Conservation (phyloP, 2,113 vertebrate genomes). For the Toxostoma redivivum region DNA sequence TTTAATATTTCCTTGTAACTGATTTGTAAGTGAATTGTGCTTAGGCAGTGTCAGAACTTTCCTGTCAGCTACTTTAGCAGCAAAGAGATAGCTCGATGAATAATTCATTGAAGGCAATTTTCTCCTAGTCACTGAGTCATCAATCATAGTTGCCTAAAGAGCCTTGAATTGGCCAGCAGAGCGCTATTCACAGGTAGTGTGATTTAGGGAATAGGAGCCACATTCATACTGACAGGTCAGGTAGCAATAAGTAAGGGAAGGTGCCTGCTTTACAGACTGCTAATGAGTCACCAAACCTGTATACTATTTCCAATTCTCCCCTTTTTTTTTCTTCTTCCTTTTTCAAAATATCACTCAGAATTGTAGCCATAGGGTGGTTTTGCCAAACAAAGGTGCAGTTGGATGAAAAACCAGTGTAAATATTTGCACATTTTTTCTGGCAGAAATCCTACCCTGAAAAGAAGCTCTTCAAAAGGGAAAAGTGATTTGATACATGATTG, state of each 20-base stretch:
- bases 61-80: constrained; percentile 95
- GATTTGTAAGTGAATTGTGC: constrained; percentile 96
- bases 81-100: constrained; percentile 95
- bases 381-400: constrained; percentile 92
- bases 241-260: constrained; percentile 83
- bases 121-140: constrained; percentile 96
- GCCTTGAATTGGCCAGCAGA: constrained; percentile 87
- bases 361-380: constrained; percentile 82
- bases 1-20: constrained; percentile 95
- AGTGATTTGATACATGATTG: constrained; percentile 98
- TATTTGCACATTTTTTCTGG: constrained; percentile 94
- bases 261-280: constrained; percentile 80
- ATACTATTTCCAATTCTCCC: constrained; percentile 72
- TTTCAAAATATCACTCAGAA: constrained; percentile 83
- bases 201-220: constrained; percentile 84
- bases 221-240: constrained; percentile 84
- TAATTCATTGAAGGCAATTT: constrained; percentile 95
- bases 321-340: constrained; percentile 20
- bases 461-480: constrained; percentile 90
- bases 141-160: constrained; percentile 93
- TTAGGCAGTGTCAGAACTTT: constrained; percentile 90
- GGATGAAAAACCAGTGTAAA: constrained; percentile 92
- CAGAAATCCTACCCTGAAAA: constrained; percentile 91
- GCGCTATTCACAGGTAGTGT: constrained; percentile 86
- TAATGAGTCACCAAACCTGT: constrained; percentile 81